Base-by-base conservation (phyloP, 2,113 vertebrate genomes). In the Petrocephalus zakoni region DNA sequence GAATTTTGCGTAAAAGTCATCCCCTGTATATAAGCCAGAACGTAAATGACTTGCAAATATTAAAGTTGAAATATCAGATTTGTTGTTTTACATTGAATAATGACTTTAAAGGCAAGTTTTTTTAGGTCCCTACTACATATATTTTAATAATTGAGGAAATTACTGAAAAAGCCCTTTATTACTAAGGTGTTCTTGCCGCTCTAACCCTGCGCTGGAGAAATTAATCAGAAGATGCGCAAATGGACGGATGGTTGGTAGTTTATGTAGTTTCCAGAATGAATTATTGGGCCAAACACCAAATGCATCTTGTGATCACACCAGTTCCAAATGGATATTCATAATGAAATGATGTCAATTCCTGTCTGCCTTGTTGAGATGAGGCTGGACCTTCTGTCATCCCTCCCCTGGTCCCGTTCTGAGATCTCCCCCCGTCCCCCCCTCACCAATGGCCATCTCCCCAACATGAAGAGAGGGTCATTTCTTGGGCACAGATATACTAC, bases 31-130 rank as follows among this genome's bases (percentile, higher is more conserved):
- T 83, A 47, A 29, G 25, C 81, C 37, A 78, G 34, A 8, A 17
- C 34, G 19, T 78, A 83, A 83, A 83, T 83, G 37, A 49, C 21
- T n/a, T 82, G 78, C 46, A 82, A 82, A 82, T 82, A 21, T 82
- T 8, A n/a, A 82, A 11, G 2, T 21, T 82, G n/a, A 82, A 83
- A 83, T 49, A 83, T 49, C 81, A 83, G 3, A 22, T 47, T 21
- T 47, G 37, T 83, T 49, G 81, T 49, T 47, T 83, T 83, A 42
- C 7, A n/a, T 21, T 47, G 21, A 47, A 47, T 83, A 21, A 78
- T 42, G 29, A 78, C 61, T 29, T 64, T 64, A 64, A 37, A 78
- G 72, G 34, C 15, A 78, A 78, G 72, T 42, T 42, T 42, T 37
- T 78, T 78, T 78, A 42, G 15, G 15, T 4, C 5, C 72, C 72